A percentile compares a stretch with the other conserved stretches of the same genome.
phyloP scores from a whole-genome alignment of 2,113 vertebrate genomes.

The Petrocephalus microphthalmus region DNA sequence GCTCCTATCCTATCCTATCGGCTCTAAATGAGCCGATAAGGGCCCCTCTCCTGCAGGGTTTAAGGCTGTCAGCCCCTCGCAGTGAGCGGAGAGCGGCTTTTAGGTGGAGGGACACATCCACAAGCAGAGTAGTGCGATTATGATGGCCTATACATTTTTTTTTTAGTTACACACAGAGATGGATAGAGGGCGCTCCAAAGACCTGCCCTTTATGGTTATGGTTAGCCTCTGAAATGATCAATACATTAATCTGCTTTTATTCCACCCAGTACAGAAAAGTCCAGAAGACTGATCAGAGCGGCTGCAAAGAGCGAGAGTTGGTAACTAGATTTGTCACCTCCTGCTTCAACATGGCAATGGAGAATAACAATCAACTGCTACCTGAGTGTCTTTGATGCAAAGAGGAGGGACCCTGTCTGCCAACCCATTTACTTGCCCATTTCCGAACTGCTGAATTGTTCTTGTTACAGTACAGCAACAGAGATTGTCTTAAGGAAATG shows the following conservation, averaged over 20 bases:
- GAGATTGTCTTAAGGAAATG: not conserved
- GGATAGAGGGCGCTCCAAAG: not conserved
- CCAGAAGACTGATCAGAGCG: constrained; percentile 16
- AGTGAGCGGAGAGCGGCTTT: not conserved
- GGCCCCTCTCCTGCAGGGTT: not conserved
- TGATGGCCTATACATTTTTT: not conserved
- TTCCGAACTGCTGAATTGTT: not conserved
- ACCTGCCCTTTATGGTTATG: not conserved
- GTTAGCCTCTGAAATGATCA: not conserved
- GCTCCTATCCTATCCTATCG: not conserved
- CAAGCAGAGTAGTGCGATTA: not conserved
- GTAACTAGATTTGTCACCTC: not conserved
- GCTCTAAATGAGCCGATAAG: not conserved
- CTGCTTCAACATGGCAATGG: not conserved
- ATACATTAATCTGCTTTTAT: not conserved
- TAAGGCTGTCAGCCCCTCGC: not conserved
- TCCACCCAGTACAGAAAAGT: not conserved
- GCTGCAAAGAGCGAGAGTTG: constrained; percentile 28
- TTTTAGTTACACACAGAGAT: not conserved
- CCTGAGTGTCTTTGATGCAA: not conserved
- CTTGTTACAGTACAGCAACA: not conserved
- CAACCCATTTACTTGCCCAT: not conserved
- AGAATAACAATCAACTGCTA: not conserved
- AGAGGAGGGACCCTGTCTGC: not conserved
- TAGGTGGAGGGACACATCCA: not conserved